These are phyloP conservation scores for Hypomecis punctinalis DNA, from an alignment of 2,888 invertebrate genomes.

Conservation along the genomic window DNA sequence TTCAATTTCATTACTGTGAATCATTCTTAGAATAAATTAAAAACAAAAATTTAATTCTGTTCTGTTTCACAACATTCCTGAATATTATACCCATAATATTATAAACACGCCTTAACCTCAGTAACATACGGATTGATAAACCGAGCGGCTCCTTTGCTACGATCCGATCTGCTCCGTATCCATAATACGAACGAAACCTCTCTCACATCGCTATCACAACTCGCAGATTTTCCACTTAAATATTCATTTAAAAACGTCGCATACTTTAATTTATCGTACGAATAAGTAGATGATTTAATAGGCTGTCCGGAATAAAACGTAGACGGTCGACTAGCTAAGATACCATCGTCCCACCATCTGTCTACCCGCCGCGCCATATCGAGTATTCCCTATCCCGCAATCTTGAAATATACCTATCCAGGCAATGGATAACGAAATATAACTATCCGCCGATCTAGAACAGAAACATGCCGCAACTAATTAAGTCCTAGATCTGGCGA, in stretches of 20 bases:
- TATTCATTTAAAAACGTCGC: conserved; percentile 27
- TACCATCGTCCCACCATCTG: conserved; percentile 69
- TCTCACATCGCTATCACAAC: conserved; percentile 44
- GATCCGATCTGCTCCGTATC: conserved; percentile 64
- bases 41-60: background rate
- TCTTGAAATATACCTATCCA: conserved; percentile 71
- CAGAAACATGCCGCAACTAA: conserved; percentile 67
- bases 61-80: background rate
- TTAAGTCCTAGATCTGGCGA: conserved; percentile 64
- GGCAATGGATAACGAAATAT: conserved; percentile 60
- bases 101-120: conserved; percentile 56
- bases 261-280: conserved; percentile 35
- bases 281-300: conserved; percentile 55
- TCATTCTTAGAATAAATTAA: background rate
- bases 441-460: conserved; percentile 66
- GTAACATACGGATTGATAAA: conserved; percentile 72
- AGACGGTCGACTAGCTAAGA: conserved; percentile 58
- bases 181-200: conserved; percentile 41
- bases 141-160: conserved; percentile 74
- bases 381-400: conserved; percentile 64
- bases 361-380: conserved; percentile 70
- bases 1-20: too few species aligned
- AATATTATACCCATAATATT: conserved; percentile 16
- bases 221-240: conserved; percentile 37
- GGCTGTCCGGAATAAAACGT: conserved; percentile 59